Base-by-base conservation (phyloP, 1,140 invertebrate genomes). In the Papilio dardanus region DNA sequence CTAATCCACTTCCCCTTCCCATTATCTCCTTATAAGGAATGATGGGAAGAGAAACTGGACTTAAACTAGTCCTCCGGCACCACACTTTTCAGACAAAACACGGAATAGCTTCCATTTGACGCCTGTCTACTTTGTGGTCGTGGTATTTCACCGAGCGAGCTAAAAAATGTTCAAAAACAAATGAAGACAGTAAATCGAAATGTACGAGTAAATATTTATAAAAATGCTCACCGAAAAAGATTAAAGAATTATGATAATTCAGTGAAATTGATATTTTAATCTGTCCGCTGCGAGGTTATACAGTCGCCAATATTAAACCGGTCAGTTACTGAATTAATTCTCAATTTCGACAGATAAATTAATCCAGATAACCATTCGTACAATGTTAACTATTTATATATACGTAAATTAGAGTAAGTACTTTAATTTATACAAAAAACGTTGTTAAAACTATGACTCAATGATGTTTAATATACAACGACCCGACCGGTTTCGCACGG, bases 261-360 rank as follows among this genome's bases (percentile, higher is more conserved):
- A 58, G 10, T 28, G 2, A 58, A 58, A 58, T 58, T 58, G 54
- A 58, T 58, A 58, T 58, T 58, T 54, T 28, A 58, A 58, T 58
- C 54, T 24, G 21, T 12, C 50, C 50, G 28, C 54, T 3, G 54
- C 24, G 10, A 14, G 54, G 28, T 58, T 58, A 58, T 58, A 58
- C 54, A 58, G 54, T 58, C 54, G 54, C 10, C 54, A 58, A 12
- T 58, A 58, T 58, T 58, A 58, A 28, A 58, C 10, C 4, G 21
- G 54, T 14, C 54, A 58, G 54, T 28, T 58, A 58, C 54, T 58
- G 54, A 58, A 58, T 58, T 58, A 58, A 58, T 58, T 58, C 54
- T 28, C 54, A 28, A 58, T 58, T 58, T 24, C 54, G 54, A 24
- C 54, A 58, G 54, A 3, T 12, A 58, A 58, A 58, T 58, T 58